Conservation (phyloP, 2,888 invertebrate genomes). For the Crocallis elinguaria region DNA sequence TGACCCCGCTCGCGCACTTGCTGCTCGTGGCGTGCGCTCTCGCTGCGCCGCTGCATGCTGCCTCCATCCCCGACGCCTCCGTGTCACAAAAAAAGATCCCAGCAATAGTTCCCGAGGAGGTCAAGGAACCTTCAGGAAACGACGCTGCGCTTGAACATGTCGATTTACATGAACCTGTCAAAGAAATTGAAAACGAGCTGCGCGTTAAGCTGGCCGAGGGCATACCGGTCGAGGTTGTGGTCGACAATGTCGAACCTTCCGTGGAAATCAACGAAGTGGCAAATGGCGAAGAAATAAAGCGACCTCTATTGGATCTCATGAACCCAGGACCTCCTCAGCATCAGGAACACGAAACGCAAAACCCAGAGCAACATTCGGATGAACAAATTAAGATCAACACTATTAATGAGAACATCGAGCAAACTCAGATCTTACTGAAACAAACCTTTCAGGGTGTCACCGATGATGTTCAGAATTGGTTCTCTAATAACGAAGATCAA, state of each 20-base stretch:
- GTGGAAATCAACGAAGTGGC: conserved; percentile 45
- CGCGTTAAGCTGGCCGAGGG: conserved; percentile 46
- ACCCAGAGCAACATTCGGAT: conserved; percentile 59
- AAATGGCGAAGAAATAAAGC: conserved; percentile 51
- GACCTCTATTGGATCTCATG: conserved; percentile 61
- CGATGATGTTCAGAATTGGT: conserved; percentile 59
- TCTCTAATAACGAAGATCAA: conserved; percentile 56
- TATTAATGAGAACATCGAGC: conserved; percentile 59
- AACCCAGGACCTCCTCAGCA: conserved; percentile 73
- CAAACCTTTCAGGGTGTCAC: conserved; percentile 59
- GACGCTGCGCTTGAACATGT: conserved; percentile 49
- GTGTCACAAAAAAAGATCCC: conserved; percentile 25
- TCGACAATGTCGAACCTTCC: conserved; percentile 49
- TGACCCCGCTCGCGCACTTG: conserved; percentile 69
- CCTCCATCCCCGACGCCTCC: conserved; percentile 49
- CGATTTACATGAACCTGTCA: conserved; percentile 52
- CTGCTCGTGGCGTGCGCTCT: conserved; percentile 60
- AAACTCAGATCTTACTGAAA: conserved; percentile 50
- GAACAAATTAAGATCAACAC: conserved; percentile 50
- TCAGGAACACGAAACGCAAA: conserved; percentile 76
- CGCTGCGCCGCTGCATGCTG: conserved; percentile 59
- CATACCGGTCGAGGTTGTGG: conserved; percentile 68
- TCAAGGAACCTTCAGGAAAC: conserved; percentile 45
- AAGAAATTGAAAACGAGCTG: conserved; percentile 60
- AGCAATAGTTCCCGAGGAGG: conserved; percentile 45